These are phyloP conservation scores for Rhodeus uyekii DNA, from an alignment of 2,797 vertebrate genomes.

Conservation along the genomic window DNA sequence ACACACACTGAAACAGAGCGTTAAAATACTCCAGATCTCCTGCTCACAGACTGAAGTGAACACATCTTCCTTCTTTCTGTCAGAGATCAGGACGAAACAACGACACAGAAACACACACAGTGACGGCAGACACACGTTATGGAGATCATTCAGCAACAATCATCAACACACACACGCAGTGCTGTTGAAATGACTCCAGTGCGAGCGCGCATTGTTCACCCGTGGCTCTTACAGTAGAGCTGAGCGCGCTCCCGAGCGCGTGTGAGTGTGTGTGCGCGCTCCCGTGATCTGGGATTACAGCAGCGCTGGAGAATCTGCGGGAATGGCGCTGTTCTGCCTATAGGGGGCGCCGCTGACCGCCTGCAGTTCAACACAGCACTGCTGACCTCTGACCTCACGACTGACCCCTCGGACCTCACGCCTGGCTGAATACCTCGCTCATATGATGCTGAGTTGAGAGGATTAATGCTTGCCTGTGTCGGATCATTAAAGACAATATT, in stretches of 20 bases:
- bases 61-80: constrained; percentile 78
- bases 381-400: too few relatives aligned
- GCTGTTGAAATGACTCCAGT: not conserved
- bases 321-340: too few relatives aligned
- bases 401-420: too few relatives aligned
- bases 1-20: not conserved
- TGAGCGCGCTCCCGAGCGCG: constrained; percentile 8
- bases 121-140: not conserved
- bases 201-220: constrained; percentile 60
- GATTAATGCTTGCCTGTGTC: too few relatives aligned
- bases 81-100: constrained; percentile 79
- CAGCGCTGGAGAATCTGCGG: too few relatives aligned
- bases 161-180: constrained; percentile 55
- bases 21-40: constrained; percentile 38
- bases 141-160: constrained; percentile 62
- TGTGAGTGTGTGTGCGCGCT: too few relatives aligned
- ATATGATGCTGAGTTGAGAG: too few relatives aligned
- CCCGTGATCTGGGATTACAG: too few relatives aligned
- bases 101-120: constrained; percentile 62
- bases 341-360: too few relatives aligned
- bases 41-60: constrained; percentile 61
- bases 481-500: too few relatives aligned
- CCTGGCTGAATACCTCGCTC: too few relatives aligned
- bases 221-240: constrained; percentile 56
- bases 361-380: too few relatives aligned